Conservation (phyloP, 2,888 invertebrate genomes). For the Spodoptera picta region DNA sequence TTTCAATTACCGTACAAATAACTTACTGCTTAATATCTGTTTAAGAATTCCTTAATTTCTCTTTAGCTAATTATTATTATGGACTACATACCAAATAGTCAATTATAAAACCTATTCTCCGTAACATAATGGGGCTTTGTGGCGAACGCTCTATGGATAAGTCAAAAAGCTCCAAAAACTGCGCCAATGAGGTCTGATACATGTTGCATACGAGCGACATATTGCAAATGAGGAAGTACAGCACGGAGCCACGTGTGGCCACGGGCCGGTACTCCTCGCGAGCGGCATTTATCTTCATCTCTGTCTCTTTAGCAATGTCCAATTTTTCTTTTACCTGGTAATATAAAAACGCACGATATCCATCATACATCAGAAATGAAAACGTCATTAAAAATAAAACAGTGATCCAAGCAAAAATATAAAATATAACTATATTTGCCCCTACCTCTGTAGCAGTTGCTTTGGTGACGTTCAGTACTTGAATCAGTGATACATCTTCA, state of each 20-base stretch:
- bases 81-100: slow-evolving; percentile 88
- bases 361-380: too few species aligned
- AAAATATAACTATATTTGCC: slow-evolving; percentile 62
- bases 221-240: slow-evolving; percentile 95
- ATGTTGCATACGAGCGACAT: slow-evolving; percentile 96
- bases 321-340: slow-evolving; percentile 93
- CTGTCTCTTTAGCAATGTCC: slow-evolving; percentile 93
- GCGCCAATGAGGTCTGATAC: slow-evolving; percentile 96
- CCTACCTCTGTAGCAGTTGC: slow-evolving; percentile 93
- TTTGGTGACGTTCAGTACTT: slow-evolving; percentile 94
- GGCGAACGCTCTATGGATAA: slow-evolving; percentile 93
- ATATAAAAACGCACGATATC: too few species aligned
- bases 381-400: too few species aligned
- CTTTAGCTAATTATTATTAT: too few species aligned
- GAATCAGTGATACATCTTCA: slow-evolving; percentile 95
- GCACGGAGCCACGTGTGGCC: slow-evolving; percentile 94
- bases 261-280: slow-evolving; percentile 96
- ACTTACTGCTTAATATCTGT: too few species aligned
- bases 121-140: slow-evolving; percentile 89
- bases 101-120: slow-evolving; percentile 92
- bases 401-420: too few species aligned
- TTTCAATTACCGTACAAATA: too few species aligned
- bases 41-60: too few species aligned
- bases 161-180: slow-evolving; percentile 95
- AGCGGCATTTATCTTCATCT: slow-evolving; percentile 94